phyloP scores from a whole-genome alignment of 2,113 vertebrate species.

The Cnemophilus loriae region DNA sequence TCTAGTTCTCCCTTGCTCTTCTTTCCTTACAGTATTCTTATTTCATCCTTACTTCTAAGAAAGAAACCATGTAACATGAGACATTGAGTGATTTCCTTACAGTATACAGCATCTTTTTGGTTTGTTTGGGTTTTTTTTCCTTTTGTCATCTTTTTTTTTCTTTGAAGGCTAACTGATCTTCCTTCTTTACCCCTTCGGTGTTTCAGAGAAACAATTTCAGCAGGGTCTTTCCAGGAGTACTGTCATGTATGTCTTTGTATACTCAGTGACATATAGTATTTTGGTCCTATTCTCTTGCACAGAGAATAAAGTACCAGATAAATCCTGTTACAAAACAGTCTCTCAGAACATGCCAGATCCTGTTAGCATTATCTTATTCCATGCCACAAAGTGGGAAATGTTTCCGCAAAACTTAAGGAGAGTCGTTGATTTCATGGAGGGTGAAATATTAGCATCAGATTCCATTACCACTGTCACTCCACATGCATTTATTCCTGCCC shows the following conservation, averaged over 20 bases:
- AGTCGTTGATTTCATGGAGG: not conserved
- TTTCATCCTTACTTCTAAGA: not conserved
- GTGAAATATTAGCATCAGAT: not conserved
- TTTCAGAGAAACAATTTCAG: not conserved
- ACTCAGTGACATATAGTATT: not conserved
- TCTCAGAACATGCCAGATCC: not conserved
- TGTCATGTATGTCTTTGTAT: not conserved
- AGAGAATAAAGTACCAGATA: not conserved
- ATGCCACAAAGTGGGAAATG: not conserved
- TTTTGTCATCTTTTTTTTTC: not conserved
- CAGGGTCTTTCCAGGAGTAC: not conserved
- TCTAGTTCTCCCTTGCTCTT: not conserved
- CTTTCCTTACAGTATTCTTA: not conserved
- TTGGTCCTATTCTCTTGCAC: not conserved
- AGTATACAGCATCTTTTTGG: not conserved
- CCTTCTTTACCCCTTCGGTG: not conserved
- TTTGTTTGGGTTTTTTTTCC: not conserved
- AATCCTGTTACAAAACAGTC: not conserved
- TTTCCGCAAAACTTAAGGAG: not conserved
- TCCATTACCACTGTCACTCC: rapidly evolving
- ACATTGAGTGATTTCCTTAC: not conserved
- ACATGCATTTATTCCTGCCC: not conserved
- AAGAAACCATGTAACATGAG: not conserved
- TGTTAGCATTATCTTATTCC: not conserved
- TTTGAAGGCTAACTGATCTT: not conserved